Evolutionary conservation across 2,797 vertebrate genomes (phyloP).

Genomic region (Tragelaphus oryx): DNA sequence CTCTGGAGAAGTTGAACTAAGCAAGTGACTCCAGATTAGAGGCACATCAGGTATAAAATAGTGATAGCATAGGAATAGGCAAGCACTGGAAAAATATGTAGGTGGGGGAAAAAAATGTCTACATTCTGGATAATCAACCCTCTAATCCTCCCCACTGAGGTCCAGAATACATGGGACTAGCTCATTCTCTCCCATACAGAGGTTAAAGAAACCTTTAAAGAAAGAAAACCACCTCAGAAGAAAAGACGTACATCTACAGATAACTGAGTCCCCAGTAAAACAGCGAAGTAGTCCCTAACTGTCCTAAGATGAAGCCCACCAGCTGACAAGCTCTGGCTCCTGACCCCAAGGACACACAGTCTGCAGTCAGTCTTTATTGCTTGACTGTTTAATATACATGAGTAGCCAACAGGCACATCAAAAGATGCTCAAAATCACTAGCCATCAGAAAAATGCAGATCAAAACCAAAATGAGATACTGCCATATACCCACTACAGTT

Average conservation of each 20-base stretch:
- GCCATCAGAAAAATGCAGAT: neutral
- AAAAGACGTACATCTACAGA: neutral
- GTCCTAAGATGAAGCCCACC: neutral
- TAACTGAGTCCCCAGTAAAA: neutral
- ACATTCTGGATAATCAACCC: neutral
- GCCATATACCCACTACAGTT: neutral
- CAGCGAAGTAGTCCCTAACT: neutral
- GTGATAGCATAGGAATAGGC: neutral
- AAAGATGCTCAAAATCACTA: neutral
- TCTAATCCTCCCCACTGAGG: neutral
- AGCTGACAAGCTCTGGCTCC: neutral
- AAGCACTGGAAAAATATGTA: neutral
- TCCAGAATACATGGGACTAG: neutral
- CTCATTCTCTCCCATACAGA: neutral
- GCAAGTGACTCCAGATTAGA: neutral
- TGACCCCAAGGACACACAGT: neutral
- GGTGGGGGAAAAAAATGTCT: neutral
- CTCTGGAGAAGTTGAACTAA: neutral
- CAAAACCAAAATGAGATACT: neutral
- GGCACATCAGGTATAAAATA: neutral
- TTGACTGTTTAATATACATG: neutral
- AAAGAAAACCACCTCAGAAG: neutral
- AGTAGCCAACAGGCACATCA: neutral
- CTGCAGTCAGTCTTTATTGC: neutral
- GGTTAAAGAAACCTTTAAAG: neutral